A percentile compares a stretch with the other conserved stretches of the same genome.
Evolutionary conservation across 2,113 vertebrate species (phyloP).

Genomic region (Motacilla tschutschensis): DNA sequence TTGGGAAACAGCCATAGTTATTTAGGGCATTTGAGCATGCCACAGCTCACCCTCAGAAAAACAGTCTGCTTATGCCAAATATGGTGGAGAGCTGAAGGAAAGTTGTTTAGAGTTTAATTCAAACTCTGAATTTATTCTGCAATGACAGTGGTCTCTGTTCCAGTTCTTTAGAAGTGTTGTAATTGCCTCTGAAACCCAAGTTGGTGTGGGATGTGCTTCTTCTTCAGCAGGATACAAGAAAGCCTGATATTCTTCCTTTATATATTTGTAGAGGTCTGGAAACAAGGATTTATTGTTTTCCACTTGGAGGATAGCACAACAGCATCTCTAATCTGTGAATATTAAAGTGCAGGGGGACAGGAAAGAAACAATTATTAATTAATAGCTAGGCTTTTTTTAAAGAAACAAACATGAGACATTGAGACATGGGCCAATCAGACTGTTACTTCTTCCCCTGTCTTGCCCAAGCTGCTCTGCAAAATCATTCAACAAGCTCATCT

Average conservation of each 20-base stretch:
- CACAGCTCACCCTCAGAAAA: neutral
- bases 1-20: neutral
- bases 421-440: neutral
- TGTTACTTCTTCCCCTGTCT: neutral
- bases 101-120: neutral
- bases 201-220: neutral
- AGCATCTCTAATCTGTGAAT: neutral
- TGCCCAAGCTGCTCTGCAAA: neutral
- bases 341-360: neutral
- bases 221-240: neutral
- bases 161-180: neutral
- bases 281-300: neutral
- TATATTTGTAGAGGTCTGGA: neutral
- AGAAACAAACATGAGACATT: neutral
- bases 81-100: neutral
- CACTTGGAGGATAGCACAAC: neutral
- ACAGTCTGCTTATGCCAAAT: neutral
- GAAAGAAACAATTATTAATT: neutral
- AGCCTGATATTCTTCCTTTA: neutral
- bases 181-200: conserved; percentile 20
- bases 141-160: neutral
- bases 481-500: neutral
- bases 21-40: neutral
- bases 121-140: neutral
- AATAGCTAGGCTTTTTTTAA: neutral